These are phyloP conservation scores for Bettongia penicillata DNA, from an alignment of 2,113 vertebrate genomes.

Conservation along the genomic window DNA sequence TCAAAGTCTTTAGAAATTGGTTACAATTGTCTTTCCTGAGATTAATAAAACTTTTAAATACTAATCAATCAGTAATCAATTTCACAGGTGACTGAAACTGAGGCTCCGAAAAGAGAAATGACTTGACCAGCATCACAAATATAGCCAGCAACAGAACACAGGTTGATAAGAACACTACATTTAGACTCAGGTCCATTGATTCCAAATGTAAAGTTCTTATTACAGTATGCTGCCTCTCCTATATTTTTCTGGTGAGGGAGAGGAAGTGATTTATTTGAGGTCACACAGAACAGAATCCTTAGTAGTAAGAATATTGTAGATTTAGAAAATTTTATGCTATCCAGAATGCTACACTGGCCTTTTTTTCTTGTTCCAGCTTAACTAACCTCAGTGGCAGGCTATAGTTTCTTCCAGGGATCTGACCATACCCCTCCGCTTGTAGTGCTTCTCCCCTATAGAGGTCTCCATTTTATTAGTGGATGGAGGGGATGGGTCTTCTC, in stretches of 20 bases:
- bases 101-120: not conserved
- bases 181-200: not conserved
- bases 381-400: not conserved
- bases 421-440: not conserved
- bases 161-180: not conserved
- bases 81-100: not conserved
- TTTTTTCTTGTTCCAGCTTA: not conserved
- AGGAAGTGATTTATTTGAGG: not conserved
- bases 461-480: not conserved
- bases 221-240: not conserved
- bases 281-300: not conserved
- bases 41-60: not conserved
- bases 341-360: not conserved
- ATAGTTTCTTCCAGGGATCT: not conserved
- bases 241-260: not conserved
- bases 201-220: not conserved
- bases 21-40: not conserved
- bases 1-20: not conserved
- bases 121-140: not conserved
- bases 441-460: not conserved
- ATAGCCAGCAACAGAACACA: not conserved
- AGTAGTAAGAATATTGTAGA: not conserved
- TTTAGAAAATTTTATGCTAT: not conserved
- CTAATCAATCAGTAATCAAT: not conserved
- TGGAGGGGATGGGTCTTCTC: not conserved